These are phyloP conservation scores for Phyllostomus hastatus DNA, from an alignment of 2,113 vertebrate species.

Conservation along the genomic window DNA sequence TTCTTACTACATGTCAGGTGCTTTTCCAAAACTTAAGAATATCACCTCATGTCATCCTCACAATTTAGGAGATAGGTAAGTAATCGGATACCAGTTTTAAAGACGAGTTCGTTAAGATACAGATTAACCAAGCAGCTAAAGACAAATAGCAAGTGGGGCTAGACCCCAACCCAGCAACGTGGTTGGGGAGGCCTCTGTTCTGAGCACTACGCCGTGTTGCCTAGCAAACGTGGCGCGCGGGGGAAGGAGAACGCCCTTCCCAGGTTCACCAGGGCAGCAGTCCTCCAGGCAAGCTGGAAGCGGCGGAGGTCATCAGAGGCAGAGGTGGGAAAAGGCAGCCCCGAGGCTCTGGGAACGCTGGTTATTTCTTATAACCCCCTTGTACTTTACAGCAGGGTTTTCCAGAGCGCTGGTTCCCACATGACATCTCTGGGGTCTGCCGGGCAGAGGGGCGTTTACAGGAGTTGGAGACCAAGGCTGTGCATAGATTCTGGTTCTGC, in stretches of 20 bases:
- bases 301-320: background rate
- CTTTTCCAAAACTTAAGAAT: background rate
- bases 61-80: background rate
- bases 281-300: background rate
- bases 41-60: background rate
- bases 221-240: rapidly evolving
- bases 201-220: rapidly evolving
- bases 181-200: background rate
- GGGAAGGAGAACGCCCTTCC: background rate
- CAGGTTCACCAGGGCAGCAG: background rate
- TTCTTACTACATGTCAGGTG: background rate
- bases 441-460: background rate
- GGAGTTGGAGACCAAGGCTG: background rate
- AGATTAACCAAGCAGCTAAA: background rate
- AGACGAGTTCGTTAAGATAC: background rate
- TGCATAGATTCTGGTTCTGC: background rate
- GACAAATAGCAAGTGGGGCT: background rate
- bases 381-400: background rate
- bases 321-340: background rate
- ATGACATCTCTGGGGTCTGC: background rate
- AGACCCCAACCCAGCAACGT: rapidly evolving
- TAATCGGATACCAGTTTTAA: background rate
- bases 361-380: background rate
- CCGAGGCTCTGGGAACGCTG: background rate
- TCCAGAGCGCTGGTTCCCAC: background rate